Evolutionary conservation across 2,888 invertebrate genomes (phyloP), one percentile per base, ranked within the genome.

Genomic region (Abscondita cerata): DNA sequence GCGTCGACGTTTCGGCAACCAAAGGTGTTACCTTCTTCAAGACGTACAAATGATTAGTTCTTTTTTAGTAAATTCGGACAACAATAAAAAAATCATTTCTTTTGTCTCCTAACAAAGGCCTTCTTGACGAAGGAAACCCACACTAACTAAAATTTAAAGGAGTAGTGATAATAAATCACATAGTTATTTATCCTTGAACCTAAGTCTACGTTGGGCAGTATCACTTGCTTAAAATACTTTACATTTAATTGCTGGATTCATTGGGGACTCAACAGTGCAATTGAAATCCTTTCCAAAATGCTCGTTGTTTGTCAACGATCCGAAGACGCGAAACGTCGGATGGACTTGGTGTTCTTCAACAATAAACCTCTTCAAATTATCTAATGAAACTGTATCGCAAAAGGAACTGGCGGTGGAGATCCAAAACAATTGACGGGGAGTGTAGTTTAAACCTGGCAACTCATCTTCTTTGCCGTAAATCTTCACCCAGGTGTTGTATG

Each of bases 171-270:
- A n/a, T n/a, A n/a, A n/a, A n/a, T n/a, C n/a, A n/a, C n/a, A n/a
- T n/a, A n/a, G n/a, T n/a, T n/a, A n/a, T n/a, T n/a, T n/a, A n/a
- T n/a, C n/a, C n/a, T n/a, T n/a, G n/a, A n/a, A n/a, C n/a, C n/a
- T n/a, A n/a, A n/a, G n/a, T n/a, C n/a, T n/a, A n/a, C n/a, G n/a
- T n/a, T n/a, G n/a, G n/a, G n/a, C n/a, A n/a, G n/a, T n/a, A n/a
- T n/a, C n/a, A n/a, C n/a, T 31, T 36, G 12, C 8, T 47, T 52
- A 62, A 41, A 62, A 57, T 12, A 62, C 36, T 56, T 82, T 77
- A 74, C 88, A 89, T 75, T 87, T 87, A 20, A 84, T 76, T 19
- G 73, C 72, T 1, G 88, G 88, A 75, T 88, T 88, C 87, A 88
- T 87, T 16, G 80, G 81, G 0, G 85, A 80, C 3, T 83, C 85